These are phyloP conservation scores for Apamea epomidion DNA, from an alignment of 2,888 invertebrate genomes.

Conservation along the genomic window DNA sequence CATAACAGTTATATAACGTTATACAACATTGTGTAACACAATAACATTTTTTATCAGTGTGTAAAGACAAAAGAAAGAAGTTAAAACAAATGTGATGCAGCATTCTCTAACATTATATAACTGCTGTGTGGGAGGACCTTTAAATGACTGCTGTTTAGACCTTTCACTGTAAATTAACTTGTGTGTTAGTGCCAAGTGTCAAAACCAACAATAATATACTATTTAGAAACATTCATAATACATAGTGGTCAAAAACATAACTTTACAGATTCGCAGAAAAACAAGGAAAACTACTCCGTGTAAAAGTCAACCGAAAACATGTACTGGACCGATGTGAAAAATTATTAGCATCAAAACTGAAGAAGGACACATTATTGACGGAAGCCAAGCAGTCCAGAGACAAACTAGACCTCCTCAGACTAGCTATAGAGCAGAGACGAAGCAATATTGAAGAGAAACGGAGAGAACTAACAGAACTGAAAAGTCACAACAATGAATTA, in stretches of 20 bases:
- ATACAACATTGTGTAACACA: no score
- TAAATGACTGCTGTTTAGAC: no score
- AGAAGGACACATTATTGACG: constrained; percentile 82
- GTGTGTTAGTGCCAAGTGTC: no score
- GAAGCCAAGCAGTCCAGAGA: constrained; percentile 86
- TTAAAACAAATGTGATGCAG: no score
- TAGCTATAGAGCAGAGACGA: constrained; percentile 86
- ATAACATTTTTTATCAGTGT: no score
- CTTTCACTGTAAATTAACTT: background rate
- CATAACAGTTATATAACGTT: no score
- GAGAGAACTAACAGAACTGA: constrained; percentile 75
- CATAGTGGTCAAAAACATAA: background rate
- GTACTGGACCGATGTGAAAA: constrained; percentile 90
- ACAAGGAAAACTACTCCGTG: constrained; percentile 90
- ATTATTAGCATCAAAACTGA: constrained; percentile 80
- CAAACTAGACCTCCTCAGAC: constrained; percentile 81
- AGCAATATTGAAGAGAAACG: constrained; percentile 80
- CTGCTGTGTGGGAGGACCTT: no score
- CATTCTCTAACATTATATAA: no score
- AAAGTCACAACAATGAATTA: constrained; percentile 81
- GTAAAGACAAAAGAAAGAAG: no score
- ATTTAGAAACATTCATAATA: background rate
- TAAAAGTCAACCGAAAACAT: constrained; percentile 90
- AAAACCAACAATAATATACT: background rate
- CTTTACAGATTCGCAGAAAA: constrained; percentile 91